These are phyloP conservation scores for Ianthella basta DNA, from an alignment of 37 sponge, comb jelly and placozoan genomes.

Conservation along the genomic window DNA sequence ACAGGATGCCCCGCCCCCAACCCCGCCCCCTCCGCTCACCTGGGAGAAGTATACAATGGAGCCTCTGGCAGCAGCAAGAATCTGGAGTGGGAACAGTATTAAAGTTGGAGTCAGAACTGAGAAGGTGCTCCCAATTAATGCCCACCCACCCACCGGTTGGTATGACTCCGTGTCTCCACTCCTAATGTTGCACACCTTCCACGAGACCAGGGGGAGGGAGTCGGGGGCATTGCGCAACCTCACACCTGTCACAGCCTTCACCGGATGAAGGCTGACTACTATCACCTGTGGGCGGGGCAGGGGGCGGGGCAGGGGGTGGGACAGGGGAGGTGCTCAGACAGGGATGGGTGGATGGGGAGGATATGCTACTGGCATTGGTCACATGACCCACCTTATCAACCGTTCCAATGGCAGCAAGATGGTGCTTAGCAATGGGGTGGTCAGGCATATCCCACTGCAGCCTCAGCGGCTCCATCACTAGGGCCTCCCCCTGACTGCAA, in stretches of 20 bases:
- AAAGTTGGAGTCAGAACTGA: no score
- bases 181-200: slow-evolving; percentile 1
- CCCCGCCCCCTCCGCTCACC: slow-evolving; percentile 12
- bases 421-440: slow-evolving; percentile 34
- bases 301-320: no score
- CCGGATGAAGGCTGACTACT: background rate
- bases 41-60: slow-evolving; percentile 60
- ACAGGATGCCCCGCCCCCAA: no score
- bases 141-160: background rate
- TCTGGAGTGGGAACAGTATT: slow-evolving; percentile 42
- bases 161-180: background rate
- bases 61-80: slow-evolving; percentile 67
- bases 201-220: background rate
- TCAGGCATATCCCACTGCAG: slow-evolving; percentile 47
- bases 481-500: slow-evolving; percentile 85
- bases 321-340: no score
- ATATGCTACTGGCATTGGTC: no score
- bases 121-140: background rate
- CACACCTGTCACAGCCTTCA: background rate
- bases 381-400: slow-evolving; percentile 18
- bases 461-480: slow-evolving; percentile 71
- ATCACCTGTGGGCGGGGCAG: background rate
- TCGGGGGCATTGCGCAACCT: background rate
- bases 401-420: slow-evolving; percentile 37
- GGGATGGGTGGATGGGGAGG: no score